A percentile compares a stretch with the other conserved stretches of the same genome.
Evolutionary conservation across 2,797 vertebrate species (phyloP).

Genomic region (Bovichtus variegatus): DNA sequence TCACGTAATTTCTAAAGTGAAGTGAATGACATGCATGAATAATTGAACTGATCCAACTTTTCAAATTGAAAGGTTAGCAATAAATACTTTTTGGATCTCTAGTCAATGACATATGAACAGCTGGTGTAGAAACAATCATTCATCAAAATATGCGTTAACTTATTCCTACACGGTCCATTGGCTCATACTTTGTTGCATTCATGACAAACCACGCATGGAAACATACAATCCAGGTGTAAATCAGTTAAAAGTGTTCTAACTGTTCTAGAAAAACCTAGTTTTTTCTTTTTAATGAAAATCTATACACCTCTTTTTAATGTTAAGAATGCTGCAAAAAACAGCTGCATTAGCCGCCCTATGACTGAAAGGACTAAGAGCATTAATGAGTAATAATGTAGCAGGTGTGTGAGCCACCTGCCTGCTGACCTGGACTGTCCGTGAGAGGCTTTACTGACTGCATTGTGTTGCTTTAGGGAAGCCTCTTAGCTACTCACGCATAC

Average conservation of each 20-base stretch:
- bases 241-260: not conserved
- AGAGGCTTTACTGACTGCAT: slow-evolving; percentile 3
- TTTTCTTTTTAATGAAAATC: not conserved
- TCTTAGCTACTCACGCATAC: slow-evolving; percentile 38
- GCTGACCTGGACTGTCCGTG: slow-evolving; percentile 17
- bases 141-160: not conserved
- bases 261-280: not conserved
- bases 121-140: not conserved
- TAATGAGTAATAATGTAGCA: not conserved
- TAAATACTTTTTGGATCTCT: not conserved
- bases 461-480: slow-evolving; percentile 25
- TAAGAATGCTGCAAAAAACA: not conserved
- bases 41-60: not conserved
- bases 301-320: not conserved
- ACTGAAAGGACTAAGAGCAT: slow-evolving; percentile 28
- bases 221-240: not conserved
- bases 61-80: not conserved
- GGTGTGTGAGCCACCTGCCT: slow-evolving; percentile 41
- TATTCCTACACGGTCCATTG: not conserved
- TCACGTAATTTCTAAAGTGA: not conserved
- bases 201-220: not conserved
- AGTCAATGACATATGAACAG: not conserved
- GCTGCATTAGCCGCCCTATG: slow-evolving; percentile 8
- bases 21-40: not conserved
- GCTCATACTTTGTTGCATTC: not conserved